Base-by-base conservation (phyloP, 30 jellyfish, hydroid and myxozoan genomes). In the Cassiopea xamachana region DNA sequence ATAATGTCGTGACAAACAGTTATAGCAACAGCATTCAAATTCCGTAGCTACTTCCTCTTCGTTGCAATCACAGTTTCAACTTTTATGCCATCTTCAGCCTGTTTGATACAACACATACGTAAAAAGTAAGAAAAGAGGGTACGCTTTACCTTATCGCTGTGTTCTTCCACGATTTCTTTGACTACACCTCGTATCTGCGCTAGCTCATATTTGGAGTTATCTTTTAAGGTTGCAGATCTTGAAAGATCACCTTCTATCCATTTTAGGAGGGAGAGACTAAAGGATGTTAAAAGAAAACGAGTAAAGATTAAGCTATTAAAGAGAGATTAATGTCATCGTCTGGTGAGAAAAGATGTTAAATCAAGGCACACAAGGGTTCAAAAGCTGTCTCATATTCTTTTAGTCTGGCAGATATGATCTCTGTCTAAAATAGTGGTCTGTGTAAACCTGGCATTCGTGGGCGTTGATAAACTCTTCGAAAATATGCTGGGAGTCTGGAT, bases 111-210 rank as follows among this genome's bases (percentile, higher is more conserved):
- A 55, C 64, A 55, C 12, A 10, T 55, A 27, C 39, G 8, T 59
- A 59, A 59, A 59, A 59, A 59, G 14, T 59, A 59, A 59, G 69
- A 59, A 59, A 59, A 14, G 69, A 7, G 14, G 0, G 69, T 59
- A 6, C 14, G 69, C 74, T 64, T 7, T 59, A 85, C 93, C 82
- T 85, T 39, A 12, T 69, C 15, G 7, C 80, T 61, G 80, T 85
- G 87, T 79, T 85, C 82, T 60, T 85, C 93, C 19, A 85, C 74
- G 46, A 75, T 75, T 47, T 85, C 80, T 75, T 58, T 85, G 9
- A 85, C 13, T n/a, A 82, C 82, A 47, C 90, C 90, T 50, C 58
- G 47, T 1, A 64, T 6, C 74, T 62, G 46, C 17, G 49, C 39
- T 27, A 27, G 39, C 39, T 27, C 60, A 15, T 6, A 3, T 15